Evolutionary conservation across 1,140 invertebrate species (phyloP), one percentile per base, ranked within the genome.

Genomic region (Arctopsyche grandis): DNA sequence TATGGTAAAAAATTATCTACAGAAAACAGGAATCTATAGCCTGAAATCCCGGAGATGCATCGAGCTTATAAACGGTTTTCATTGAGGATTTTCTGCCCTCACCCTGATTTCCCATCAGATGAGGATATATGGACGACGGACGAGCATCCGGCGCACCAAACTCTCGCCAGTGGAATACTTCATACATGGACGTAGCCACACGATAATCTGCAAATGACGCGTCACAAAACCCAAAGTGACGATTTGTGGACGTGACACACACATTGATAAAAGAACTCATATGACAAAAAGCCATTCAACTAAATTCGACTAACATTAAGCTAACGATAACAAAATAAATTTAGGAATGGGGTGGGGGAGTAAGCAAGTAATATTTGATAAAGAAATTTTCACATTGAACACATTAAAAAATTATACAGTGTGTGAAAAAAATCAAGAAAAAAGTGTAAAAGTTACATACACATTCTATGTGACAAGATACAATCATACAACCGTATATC

Each of bases 171-270:
- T 92, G 91, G 87, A 93, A 92, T 83, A 93, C 91, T 89, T 93
- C 92, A 88, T 93, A 93, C 91, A 93, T 93, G 85, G 92, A 93
- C 86, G 91, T 90, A 85, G 92, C 92, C 88, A 91, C 92, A 89
- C 89, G 88, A 86, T 90, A 88, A 91, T 92, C 91, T 92, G 91
- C 82, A 89, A 82, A 14, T 77, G 56, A 82, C 76, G 10, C 69
- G 79, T 75, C 79, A 80, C 79, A 91, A 89, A 44, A 22, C 79
- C 75, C 71, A 63, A 77, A 46, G 60, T 9, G 43, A 56, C 74
- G 38, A 16, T 79, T 69, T 75, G 58, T 79, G 66, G 58, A 66
- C 75, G 26, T 63, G 22, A 38, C n/a, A 76, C 24, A 76, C 24
- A 66, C 3, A 66, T 63, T n/a, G 22, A 43, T 76, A 26, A 63